Base-by-base conservation (phyloP, 2,888 invertebrate species). In the Koerneria pararmatus region DNA sequence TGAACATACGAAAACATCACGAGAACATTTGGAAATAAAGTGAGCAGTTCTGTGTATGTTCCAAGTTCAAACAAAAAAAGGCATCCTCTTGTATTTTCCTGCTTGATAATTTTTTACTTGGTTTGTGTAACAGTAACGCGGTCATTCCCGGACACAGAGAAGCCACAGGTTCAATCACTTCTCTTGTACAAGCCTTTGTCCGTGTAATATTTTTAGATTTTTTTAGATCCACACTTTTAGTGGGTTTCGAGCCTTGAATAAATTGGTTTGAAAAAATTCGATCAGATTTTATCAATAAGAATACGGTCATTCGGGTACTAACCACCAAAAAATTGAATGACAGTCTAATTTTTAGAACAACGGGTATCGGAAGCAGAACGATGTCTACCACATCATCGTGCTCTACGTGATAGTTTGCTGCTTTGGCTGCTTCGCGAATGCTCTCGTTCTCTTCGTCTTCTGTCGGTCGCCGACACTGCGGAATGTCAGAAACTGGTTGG, bases 401-500 rank as follows among this genome's bases (percentile, higher is more conserved):
- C 64, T 80, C 56, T 82, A 82, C 62, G 76, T 74, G 22, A 27
- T 78, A 8, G 76, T 81, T 31, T 82, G 80, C 68, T 67, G 77
- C 19, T 77, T 82, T 62, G 81, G 81, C n/a, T 78, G 76, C 3
- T 31, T 79, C 29, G 78, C 78, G 51, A 81, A 81, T 65, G 71
- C 79, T 31, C 69, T 82, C 54, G 82, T 82, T 24, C 65, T 78
- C 31, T 57, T 74, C 49, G 75, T 77, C 6, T 81, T 81, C 59
- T 67, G 69, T n/a, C 67, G 71, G 32, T 78, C 75, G 8, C 74
- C 80, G 11, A 75, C 76, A 51, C 69, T 82, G 24, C 67, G 80
- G n/a, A 82, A 78, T 65, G 67, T 82, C 15, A 60, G 82, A 34
- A 82, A 82, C 67, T 75, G 71, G 75, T 72, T n/a, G 11, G 58